A percentile compares a stretch with the other conserved stretches of the same genome.
These are phyloP conservation scores for Bombylius major DNA, from an alignment of 2,888 invertebrate species.

Conservation along the genomic window DNA sequence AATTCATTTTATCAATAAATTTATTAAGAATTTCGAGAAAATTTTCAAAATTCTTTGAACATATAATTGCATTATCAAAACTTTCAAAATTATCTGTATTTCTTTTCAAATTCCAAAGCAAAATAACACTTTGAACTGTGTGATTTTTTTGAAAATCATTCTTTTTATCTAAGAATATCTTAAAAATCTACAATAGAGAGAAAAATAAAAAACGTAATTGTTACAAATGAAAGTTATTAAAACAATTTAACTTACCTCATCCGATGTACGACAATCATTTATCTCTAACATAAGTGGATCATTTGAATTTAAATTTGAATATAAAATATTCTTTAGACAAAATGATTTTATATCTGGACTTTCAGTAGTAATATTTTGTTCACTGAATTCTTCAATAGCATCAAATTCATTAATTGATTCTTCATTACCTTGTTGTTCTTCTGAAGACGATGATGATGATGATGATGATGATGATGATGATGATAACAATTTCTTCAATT, in stretches of 20 bases:
- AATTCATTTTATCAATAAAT: conserved; percentile 26
- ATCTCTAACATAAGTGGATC: conserved; percentile 2
- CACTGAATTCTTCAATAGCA: not conserved
- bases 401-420: conserved; percentile 3
- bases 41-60: conserved; percentile 3
- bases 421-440: not conserved
- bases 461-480: too few relatives aligned
- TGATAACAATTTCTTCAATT: too few relatives aligned
- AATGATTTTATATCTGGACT: not conserved
- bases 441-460: not conserved
- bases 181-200: conserved; percentile 14
- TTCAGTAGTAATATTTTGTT: not conserved
- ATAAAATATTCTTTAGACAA: conserved; percentile 3
- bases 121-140: conserved; percentile 19
- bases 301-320: not conserved
- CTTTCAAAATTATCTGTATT: not conserved
- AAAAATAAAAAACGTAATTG: not conserved
- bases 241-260: not conserved
- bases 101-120: conserved; percentile 21
- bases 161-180: conserved; percentile 5
- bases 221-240: not conserved
- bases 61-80: not conserved
- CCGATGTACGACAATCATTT: not conserved
- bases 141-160: conserved; percentile 14
- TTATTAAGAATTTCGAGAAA: conserved; percentile 22